These are phyloP conservation scores for Capitella teleta DNA, from an alignment of 1,140 invertebrate species.

Conservation along the genomic window DNA sequence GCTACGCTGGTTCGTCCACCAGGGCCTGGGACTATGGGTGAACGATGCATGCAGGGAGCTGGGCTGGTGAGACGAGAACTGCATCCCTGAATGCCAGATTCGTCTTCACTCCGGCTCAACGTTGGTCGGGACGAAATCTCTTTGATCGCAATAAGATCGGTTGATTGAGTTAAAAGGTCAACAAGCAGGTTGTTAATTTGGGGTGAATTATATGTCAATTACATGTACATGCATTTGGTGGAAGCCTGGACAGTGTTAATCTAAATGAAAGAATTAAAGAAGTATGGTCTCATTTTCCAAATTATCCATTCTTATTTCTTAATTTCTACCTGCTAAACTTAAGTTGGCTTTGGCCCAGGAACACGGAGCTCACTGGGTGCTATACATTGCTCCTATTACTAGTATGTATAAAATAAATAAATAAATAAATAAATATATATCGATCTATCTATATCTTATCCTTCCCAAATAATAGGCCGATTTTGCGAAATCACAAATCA, in stretches of 20 bases:
- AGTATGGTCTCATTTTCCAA: background rate
- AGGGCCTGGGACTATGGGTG: slow-evolving; percentile 38
- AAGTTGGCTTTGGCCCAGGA: no score
- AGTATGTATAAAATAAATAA: no score
- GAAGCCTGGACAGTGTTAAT: background rate
- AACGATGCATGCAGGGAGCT: slow-evolving; percentile 29
- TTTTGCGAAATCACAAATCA: no score
- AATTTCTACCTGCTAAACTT: no score
- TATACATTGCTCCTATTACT: no score
- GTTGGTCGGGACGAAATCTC: slow-evolving; percentile 42
- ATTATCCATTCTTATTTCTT: background rate
- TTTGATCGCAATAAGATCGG: slow-evolving; percentile 39
- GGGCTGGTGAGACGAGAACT: slow-evolving; percentile 43
- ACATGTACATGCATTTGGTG: background rate
- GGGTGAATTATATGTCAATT: background rate
- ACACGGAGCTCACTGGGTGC: no score
- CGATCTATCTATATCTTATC: no score
- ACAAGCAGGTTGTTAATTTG: background rate
- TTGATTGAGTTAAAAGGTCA: background rate
- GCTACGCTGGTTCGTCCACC: slow-evolving; percentile 43
- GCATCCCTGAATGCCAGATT: slow-evolving; percentile 22
- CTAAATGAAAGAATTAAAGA: background rate
- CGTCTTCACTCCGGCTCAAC: slow-evolving; percentile 45
- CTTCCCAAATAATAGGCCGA: no score
- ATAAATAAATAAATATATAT: no score